Percentiles rank a stretch among this genome's conserved stretches.
These are phyloP conservation scores for Hydroisotoma schaefferi DNA, from an alignment of 2,888 invertebrate genomes.

Conservation along the genomic window DNA sequence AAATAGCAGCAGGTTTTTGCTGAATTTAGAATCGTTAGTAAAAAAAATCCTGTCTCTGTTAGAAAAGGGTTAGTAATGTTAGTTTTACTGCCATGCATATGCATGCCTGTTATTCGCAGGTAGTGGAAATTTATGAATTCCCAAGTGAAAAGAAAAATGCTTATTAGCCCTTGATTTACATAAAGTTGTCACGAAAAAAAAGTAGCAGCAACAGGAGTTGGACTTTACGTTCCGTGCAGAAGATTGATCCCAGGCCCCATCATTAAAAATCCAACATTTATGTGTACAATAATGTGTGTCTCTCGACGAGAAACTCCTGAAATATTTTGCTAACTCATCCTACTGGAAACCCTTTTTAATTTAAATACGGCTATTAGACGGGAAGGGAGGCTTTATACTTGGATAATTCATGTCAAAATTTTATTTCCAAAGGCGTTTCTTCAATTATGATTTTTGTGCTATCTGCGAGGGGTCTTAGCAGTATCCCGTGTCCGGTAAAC, in stretches of 20 bases:
- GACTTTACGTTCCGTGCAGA: background rate
- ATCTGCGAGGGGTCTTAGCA: too few relatives aligned
- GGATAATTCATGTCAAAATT: too few relatives aligned
- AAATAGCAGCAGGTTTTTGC: too few relatives aligned
- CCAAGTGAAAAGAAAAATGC: background rate
- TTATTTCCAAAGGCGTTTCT: too few relatives aligned
- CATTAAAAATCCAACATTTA: background rate
- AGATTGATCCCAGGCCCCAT: too few relatives aligned
- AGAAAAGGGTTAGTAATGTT: background rate
- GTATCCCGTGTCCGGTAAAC: too few relatives aligned
- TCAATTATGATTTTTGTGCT: too few relatives aligned
- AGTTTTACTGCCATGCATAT: background rate
- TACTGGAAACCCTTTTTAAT: too few relatives aligned
- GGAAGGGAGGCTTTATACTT: background rate
- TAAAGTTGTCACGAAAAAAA: background rate
- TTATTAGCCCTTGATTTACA: background rate
- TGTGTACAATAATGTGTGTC: background rate
- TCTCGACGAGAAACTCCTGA: background rate
- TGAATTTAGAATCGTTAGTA: too few relatives aligned
- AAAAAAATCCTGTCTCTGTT: too few relatives aligned
- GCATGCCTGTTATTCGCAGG: background rate
- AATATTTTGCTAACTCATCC: too few relatives aligned
- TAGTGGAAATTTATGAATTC: background rate
- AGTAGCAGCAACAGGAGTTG: conserved; percentile 2
- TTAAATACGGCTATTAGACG: background rate